phyloP scores from a whole-genome alignment of 2,888 invertebrate genomes.

The Spicauda simplicius region DNA sequence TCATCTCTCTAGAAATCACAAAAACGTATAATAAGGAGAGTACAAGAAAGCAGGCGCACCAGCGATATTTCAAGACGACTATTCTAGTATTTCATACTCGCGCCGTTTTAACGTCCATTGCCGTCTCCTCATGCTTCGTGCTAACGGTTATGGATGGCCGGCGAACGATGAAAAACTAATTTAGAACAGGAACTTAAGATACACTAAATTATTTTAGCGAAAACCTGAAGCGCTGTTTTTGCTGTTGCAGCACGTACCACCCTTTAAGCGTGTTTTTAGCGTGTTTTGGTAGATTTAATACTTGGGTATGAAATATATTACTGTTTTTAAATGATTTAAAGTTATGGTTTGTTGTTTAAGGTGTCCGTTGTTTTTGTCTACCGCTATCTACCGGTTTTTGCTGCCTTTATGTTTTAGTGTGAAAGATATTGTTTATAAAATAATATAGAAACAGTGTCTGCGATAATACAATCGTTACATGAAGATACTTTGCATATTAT shows the following conservation, averaged over 20 bases:
- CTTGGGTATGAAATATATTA: slow-evolving; percentile 21
- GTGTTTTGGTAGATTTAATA: slow-evolving; percentile 31
- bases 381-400: background rate
- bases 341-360: background rate
- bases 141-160: slow-evolving; percentile 33
- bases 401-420: background rate
- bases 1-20: slow-evolving; percentile 39
- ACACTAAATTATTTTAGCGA: slow-evolving; percentile 36
- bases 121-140: slow-evolving; percentile 31
- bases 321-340: slow-evolving; percentile 17
- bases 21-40: slow-evolving; percentile 43
- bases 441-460: too few relatives aligned
- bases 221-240: slow-evolving; percentile 25
- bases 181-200: slow-evolving; percentile 36
- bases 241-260: slow-evolving; percentile 7
- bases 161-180: slow-evolving; percentile 38
- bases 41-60: slow-evolving; percentile 44
- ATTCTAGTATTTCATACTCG: slow-evolving; percentile 45
- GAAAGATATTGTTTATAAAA: background rate
- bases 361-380: background rate
- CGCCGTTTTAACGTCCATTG: slow-evolving; percentile 42
- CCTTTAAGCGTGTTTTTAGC: background rate
- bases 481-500: too few relatives aligned
- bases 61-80: slow-evolving; percentile 45
- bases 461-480: too few relatives aligned